Conservation (phyloP, 2,888 invertebrate genomes). For the Callyntrura sp. region DNA sequence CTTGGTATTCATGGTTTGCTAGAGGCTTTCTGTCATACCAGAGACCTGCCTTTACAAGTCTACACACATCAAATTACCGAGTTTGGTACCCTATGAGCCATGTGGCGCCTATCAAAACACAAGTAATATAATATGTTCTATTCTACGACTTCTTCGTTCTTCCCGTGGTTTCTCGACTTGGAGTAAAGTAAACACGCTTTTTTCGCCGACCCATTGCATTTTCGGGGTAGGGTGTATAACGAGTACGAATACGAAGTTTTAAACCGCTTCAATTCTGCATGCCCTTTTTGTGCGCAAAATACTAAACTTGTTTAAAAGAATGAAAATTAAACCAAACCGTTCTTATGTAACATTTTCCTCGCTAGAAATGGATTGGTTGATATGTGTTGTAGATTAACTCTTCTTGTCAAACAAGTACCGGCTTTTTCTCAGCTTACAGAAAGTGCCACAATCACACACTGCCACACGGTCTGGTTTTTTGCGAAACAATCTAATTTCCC, state of each 20-base stretch:
- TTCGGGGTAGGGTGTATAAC: not conserved
- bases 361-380: not conserved
- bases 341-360: too few relatives aligned
- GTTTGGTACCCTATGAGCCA: slow-evolving; percentile 35
- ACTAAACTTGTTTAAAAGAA: slow-evolving; percentile 30
- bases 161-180: not conserved
- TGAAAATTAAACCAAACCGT: slow-evolving; percentile 17
- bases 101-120: slow-evolving; percentile 37
- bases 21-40: slow-evolving; percentile 35
- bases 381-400: not conserved
- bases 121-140: not conserved
- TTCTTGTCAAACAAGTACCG: not conserved
- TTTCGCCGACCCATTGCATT: not conserved
- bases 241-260: not conserved
- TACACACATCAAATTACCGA: slow-evolving; percentile 37
- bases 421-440: not conserved
- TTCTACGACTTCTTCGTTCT: not conserved
- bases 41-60: slow-evolving; percentile 45
- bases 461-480: not conserved
- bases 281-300: not conserved
- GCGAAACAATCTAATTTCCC: not conserved
- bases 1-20: slow-evolving; percentile 35
- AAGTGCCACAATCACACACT: not conserved
- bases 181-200: not conserved
- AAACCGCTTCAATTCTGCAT: not conserved